A percentile compares a stretch with the other conserved stretches of the same genome.
Conservation (phyloP, 2,888 invertebrate species). For the Nomada hirtipes region DNA sequence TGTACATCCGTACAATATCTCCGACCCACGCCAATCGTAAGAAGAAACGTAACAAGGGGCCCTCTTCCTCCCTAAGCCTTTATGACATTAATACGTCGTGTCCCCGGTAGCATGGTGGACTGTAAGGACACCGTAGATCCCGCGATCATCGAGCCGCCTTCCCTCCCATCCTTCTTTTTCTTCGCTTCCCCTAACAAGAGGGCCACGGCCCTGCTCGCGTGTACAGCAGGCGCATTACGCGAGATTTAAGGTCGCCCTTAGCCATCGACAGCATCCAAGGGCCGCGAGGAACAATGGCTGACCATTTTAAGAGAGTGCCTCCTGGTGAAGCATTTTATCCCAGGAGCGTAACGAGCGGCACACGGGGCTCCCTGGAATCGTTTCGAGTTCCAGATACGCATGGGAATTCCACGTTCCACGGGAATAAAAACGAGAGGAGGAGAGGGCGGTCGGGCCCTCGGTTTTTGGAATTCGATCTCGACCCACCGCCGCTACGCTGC, state of each 20-base stretch:
- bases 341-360: slow-evolving; percentile 67
- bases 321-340: slow-evolving; percentile 63
- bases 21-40: background rate
- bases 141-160: slow-evolving; percentile 30
- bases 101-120: slow-evolving; percentile 59
- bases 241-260: slow-evolving; percentile 74
- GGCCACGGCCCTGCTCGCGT: slow-evolving; percentile 37
- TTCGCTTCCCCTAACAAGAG: slow-evolving; percentile 43
- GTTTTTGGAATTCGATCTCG: slow-evolving; percentile 56
- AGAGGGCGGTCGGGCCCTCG: background rate
- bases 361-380: slow-evolving; percentile 37
- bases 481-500: slow-evolving; percentile 46
- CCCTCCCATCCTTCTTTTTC: slow-evolving; percentile 30
- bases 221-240: slow-evolving; percentile 69
- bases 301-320: slow-evolving; percentile 65
- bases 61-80: slow-evolving; percentile 7
- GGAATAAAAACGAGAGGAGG: slow-evolving; percentile 54
- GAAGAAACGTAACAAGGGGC: slow-evolving; percentile 32
- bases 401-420: slow-evolving; percentile 56
- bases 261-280: slow-evolving; percentile 64
- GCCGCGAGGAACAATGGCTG: slow-evolving; percentile 66
- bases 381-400: slow-evolving; percentile 61
- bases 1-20: background rate
- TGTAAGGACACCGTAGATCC: slow-evolving; percentile 45
- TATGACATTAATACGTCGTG: slow-evolving; percentile 71